Evolutionary conservation across 2,888 invertebrate species (phyloP), one percentile per base, ranked within the genome.

Genomic region (Macrophya alboannulata): DNA sequence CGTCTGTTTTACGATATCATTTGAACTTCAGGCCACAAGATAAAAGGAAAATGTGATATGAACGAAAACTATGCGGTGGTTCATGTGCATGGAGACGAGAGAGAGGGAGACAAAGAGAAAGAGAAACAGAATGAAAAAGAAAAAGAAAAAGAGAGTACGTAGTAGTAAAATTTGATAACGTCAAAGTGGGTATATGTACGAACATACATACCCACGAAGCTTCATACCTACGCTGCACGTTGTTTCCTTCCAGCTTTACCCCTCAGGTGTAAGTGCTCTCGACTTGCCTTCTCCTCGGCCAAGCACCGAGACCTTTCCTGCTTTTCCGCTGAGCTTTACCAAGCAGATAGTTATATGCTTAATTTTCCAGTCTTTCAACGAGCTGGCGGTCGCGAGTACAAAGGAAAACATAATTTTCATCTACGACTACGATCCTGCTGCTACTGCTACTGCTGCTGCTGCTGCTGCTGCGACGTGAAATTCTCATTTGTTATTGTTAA

Each of bases 291-390:
- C 55, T 77, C 77, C 77, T 77, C 48, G 51, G 55, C 51, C 77
- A 77, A 77, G 77, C 77, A 77, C 77, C 77, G 55, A 55, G 77
- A 51, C 77, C 55, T 77, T 55, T 77, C 77, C 72, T 74, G 72
- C 68, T 43, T 74, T 74, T 45, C 74, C 74, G n/a, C 45, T 4
- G n/a, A 45, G 68, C 68, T 68, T 68, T 68, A 17, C 55, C 68
- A 37, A 68, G 68, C 68, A 68, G 68, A 68, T 68, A 68, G 68
- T 68, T 68, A 37, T 68, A 68, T 68, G 68, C 68, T 68, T 37
- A 68, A 68, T 68, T 68, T 68, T 37, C 68, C 68, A 68, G 68
- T 31, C 5, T 31, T 68, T 37, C 37, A 37, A 45, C 45, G 45
- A 45, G 43, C 25, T 45, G 45, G 45, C 21, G 31, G 31, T 25